Percentiles rank a stretch among this genome's conserved stretches.
Conservation (phyloP, 53 echinoderm and acorn worm species). For the Paracentrotus lividus region DNA sequence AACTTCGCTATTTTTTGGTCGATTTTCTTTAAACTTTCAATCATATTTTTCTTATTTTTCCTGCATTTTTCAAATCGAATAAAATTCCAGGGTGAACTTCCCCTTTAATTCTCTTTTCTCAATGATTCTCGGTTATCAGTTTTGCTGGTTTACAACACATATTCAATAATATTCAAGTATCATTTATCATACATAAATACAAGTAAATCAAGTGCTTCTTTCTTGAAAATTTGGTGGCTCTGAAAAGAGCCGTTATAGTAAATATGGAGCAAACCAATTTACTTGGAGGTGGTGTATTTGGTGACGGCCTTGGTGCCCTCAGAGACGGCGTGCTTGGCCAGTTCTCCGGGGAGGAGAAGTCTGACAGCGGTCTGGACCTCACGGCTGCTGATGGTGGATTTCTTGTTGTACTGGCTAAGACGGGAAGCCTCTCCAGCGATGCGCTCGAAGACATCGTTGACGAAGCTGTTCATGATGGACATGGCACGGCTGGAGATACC, state of each 20-base stretch:
- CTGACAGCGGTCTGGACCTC: slow-evolving; percentile 91
- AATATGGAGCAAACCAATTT: slow-evolving; percentile 53
- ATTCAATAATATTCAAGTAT: too few species aligned
- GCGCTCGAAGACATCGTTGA: slow-evolving; percentile 92
- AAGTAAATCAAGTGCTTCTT: slow-evolving; percentile 15
- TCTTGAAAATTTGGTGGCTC: slow-evolving; percentile 70
- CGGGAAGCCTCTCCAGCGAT: slow-evolving; percentile 82
- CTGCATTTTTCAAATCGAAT: too few species aligned
- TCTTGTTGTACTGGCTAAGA: slow-evolving; percentile 91
- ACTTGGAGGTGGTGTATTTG: slow-evolving; percentile 93
- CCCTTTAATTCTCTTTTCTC: too few species aligned
- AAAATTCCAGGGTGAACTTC: too few species aligned
- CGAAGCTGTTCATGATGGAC: slow-evolving; percentile 92
- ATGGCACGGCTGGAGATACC: slow-evolving; percentile 89
- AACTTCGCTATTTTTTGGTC: too few species aligned
- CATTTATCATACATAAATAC: too few species aligned
- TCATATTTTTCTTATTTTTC: too few species aligned
- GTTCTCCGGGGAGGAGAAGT: slow-evolving; percentile 88
- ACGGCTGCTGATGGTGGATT: slow-evolving; percentile 84
- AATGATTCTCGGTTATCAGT: too few species aligned
- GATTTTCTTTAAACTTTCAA: too few species aligned
- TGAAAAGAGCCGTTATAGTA: slow-evolving; percentile 64
- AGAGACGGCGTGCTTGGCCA: slow-evolving; percentile 92
- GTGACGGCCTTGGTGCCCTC: slow-evolving; percentile 94
- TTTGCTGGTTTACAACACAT: too few species aligned